Conservation (phyloP, 2,888 invertebrate genomes). For the Machimus atricapillus region DNA sequence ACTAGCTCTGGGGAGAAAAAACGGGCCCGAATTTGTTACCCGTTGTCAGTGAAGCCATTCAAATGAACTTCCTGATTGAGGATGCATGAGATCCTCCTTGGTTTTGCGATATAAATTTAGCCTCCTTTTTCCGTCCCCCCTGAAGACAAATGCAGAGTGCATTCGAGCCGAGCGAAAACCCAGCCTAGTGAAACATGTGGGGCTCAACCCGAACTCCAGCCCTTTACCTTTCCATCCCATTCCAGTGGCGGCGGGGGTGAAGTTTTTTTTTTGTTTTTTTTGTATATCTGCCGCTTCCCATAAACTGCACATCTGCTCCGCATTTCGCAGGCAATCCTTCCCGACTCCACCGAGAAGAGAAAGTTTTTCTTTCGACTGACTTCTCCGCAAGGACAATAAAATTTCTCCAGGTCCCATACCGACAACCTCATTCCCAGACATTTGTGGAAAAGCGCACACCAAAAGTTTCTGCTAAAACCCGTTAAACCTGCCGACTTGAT, state of each 20-base stretch:
- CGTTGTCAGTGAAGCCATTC: background rate
- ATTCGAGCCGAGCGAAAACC: background rate
- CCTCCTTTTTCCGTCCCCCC: background rate
- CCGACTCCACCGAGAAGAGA: background rate
- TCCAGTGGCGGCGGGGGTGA: background rate
- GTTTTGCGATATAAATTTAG: background rate
- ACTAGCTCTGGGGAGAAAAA: background rate
- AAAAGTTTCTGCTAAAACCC: conserved; percentile 14
- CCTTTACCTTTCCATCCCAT: background rate
- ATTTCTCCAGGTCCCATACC: background rate
- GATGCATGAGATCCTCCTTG: background rate
- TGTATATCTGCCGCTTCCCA: background rate
- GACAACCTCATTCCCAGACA: background rate
- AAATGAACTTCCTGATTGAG: background rate
- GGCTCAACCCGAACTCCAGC: too few relatives aligned
- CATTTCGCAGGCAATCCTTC: background rate
- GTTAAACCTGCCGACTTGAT: conserved; percentile 24
- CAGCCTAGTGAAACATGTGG: background rate
- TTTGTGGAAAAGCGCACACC: background rate
- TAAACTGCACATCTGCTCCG: conserved; percentile 14
- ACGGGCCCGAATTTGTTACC: background rate
- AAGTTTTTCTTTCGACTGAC: conserved; percentile 26
- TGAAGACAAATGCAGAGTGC: background rate
- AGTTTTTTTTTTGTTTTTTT: too few relatives aligned
- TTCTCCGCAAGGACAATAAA: conserved; percentile 15